Base-by-base conservation (phyloP, 30 jellyfish, hydroid and myxozoan species). In the Aurelia aurita complex sp. Pacific region DNA sequence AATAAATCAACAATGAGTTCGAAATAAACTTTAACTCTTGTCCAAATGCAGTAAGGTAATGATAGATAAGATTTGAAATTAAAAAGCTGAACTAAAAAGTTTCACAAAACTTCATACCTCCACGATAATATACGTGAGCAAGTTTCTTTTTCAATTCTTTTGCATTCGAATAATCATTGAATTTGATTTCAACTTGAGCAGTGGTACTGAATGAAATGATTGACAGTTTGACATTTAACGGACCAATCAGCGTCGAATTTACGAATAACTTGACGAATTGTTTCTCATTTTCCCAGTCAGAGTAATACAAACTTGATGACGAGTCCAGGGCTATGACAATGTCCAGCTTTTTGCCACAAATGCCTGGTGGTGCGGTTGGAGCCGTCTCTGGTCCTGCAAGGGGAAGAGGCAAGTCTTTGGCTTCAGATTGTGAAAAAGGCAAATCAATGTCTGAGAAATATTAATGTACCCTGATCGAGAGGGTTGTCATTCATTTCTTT, bases 141-240 rank as follows among this genome's bases (percentile, higher is more conserved):
- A 76, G 43, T 33, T 76, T 76, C 13, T 34, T 55, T 42, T 76
- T 57, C 77, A 76, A 50, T 32, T 76, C 86, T 0, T 8, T 64
- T 1, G 86, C 86, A 63, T 35, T 57, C 16, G 64, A 36, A 53
- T 52, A 33, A 16, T 76, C 86, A 60, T 61, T 57, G 76, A 76
- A 76, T 18, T 57, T 12, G 40, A 53, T 35, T 34, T 52, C 86
- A 15, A 53, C 67, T 61, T 76, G 72, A 13, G 86, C 75, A 7
- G 73, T 42, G 18, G 86, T 76, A 40, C 86, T 76, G 50, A 76
- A 76, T 57, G 76, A 52, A 64, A 76, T 76, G 74, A 76, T 66
- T 12, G 86, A 76, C 42, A 76, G 16, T 60, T 61, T 76, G 86
- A 76, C 86, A 63, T 76, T 76, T 7, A 52, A 34, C 16, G 67